These are phyloP conservation scores for Serinus canaria DNA, from an alignment of 2,113 vertebrate genomes.

Conservation along the genomic window DNA sequence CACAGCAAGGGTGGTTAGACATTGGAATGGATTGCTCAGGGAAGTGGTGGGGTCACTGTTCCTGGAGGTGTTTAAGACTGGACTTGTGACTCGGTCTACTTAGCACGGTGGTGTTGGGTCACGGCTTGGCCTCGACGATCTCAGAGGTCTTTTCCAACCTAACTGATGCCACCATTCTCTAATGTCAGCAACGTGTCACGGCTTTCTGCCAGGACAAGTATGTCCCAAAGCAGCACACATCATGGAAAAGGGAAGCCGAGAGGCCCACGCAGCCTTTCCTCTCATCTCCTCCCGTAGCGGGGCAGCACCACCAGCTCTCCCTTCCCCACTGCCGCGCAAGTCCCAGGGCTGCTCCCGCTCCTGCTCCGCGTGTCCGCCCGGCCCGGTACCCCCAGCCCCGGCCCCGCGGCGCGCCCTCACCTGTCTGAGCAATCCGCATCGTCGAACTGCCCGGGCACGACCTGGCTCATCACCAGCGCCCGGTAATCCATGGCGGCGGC, in stretches of 20 bases:
- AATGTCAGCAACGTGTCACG: fast-evolving
- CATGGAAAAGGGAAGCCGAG: neutral
- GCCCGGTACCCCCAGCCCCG: neutral
- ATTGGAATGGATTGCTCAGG: neutral
- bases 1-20: too few species aligned
- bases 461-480: conserved; percentile 49
- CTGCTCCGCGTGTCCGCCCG: neutral
- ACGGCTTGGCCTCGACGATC: neutral
- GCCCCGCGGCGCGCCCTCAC: neutral
- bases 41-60: neutral
- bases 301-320: neutral
- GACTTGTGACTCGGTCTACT: neutral
- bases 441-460: conserved; percentile 77
- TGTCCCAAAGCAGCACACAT: neutral
- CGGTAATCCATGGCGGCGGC: conserved; percentile 62
- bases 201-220: neutral
- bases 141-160: neutral
- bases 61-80: neutral
- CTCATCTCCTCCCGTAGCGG: fast-evolving
- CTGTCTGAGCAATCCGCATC: conserved; percentile 73
- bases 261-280: neutral
- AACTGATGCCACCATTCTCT: too few species aligned
- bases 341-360: neutral
- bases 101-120: too few species aligned
- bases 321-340: neutral